A percentile compares a stretch with the other conserved stretches of the same genome.
Evolutionary conservation across 2,888 invertebrate genomes (phyloP).

Genomic region (Watsonalla cultraria): DNA sequence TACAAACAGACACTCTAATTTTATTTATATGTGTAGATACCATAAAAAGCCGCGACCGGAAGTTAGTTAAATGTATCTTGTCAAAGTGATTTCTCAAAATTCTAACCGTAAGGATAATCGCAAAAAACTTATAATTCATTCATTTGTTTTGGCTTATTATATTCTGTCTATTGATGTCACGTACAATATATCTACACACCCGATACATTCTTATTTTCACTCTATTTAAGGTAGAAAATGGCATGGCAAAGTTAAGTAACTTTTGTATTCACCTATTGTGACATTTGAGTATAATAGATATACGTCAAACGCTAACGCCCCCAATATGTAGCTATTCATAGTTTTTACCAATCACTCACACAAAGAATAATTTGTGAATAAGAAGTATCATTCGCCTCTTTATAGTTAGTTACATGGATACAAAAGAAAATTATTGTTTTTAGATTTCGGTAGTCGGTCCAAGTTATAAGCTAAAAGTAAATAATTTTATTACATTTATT

Average conservation of each 20-base stretch:
- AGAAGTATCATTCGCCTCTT: neutral
- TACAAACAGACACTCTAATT: too few relatives aligned
- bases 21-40: too few relatives aligned
- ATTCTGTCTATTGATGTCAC: too few relatives aligned
- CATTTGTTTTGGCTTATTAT: conserved; percentile 25
- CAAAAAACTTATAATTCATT: conserved; percentile 43
- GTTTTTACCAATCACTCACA: neutral
- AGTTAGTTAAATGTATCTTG: too few relatives aligned
- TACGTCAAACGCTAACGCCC: neutral
- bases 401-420: neutral
- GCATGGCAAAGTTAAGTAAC: neutral
- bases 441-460: neutral
- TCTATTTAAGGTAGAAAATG: neutral
- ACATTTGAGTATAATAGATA: neutral
- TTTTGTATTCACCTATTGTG: neutral
- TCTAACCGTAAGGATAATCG: conserved; percentile 7
- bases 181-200: too few relatives aligned
- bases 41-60: too few relatives aligned
- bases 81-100: conserved; percentile 4
- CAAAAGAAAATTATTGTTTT: neutral
- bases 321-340: neutral
- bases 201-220: too few relatives aligned
- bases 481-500: too few relatives aligned
- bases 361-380: neutral
- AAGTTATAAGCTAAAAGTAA: neutral